phyloP scores from a whole-genome alignment of 2,888 invertebrate species.

The Euplexia lucipara region DNA sequence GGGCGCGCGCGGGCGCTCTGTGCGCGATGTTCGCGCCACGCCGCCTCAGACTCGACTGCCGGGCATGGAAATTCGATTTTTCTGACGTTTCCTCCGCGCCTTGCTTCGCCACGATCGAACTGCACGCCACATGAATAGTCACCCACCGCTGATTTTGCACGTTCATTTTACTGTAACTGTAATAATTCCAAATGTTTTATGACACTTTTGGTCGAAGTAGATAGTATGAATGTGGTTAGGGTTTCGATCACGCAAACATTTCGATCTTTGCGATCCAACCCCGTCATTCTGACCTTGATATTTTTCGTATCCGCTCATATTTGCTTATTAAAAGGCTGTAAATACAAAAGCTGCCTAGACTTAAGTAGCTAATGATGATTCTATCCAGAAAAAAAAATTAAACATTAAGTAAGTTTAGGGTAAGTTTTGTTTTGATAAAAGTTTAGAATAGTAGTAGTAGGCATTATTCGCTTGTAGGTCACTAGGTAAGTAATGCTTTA shows the following conservation, averaged over 20 bases:
- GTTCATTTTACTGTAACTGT: slow-evolving; percentile 77
- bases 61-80: slow-evolving; percentile 90
- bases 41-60: slow-evolving; percentile 89
- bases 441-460: slow-evolving; percentile 21
- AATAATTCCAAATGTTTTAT: slow-evolving; percentile 82
- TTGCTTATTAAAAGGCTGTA: slow-evolving; percentile 51
- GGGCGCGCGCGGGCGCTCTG: slow-evolving; percentile 85
- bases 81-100: slow-evolving; percentile 91
- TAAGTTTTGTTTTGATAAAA: slow-evolving; percentile 17
- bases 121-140: slow-evolving; percentile 86
- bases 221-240: slow-evolving; percentile 73
- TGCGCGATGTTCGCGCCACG: slow-evolving; percentile 87
- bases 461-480: background rate
- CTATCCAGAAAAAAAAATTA: slow-evolving; percentile 12
- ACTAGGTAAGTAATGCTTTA: background rate
- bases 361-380: slow-evolving; percentile 10
- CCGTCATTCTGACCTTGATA: slow-evolving; percentile 70
- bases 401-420: slow-evolving; percentile 11
- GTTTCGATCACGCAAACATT: slow-evolving; percentile 79
- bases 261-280: slow-evolving; percentile 73
- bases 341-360: slow-evolving; percentile 25
- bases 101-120: slow-evolving; percentile 88
- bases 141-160: slow-evolving; percentile 87
- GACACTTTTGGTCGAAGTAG: slow-evolving; percentile 77
- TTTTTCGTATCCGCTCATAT: slow-evolving; percentile 67